Conservation (phyloP, 2,888 invertebrate genomes). For the Limnephilus lunatus region DNA sequence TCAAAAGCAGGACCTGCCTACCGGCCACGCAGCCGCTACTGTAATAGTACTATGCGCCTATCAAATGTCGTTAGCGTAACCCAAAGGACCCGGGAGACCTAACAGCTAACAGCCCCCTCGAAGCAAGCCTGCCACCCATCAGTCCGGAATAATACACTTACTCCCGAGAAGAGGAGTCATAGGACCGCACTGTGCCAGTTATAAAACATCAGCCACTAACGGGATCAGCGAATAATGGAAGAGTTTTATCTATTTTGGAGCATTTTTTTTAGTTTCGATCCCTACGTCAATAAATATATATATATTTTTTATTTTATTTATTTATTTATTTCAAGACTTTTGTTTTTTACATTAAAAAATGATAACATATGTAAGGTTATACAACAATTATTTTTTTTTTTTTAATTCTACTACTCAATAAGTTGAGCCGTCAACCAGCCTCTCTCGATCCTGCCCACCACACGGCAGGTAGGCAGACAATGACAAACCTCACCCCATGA, state of each 20-base stretch:
- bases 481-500: no score
- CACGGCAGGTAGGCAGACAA: no score
- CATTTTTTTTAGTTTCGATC: not conserved
- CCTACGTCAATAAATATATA: not conserved
- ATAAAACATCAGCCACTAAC: not conserved
- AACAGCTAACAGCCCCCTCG: not conserved
- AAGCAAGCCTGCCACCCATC: not conserved
- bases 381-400: no score
- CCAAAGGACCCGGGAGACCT: constrained; percentile 5
- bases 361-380: no score
- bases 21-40: not conserved
- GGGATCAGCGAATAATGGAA: not conserved
- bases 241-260: not conserved
- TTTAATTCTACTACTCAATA: no score
- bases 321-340: no score
- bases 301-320: no score
- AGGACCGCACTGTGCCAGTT: not conserved
- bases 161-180: not conserved
- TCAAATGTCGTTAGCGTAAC: constrained; percentile 32
- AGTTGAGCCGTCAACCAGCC: no score
- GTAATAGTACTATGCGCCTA: not conserved
- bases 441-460: no score
- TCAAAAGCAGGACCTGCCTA: not conserved
- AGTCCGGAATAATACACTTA: constrained; percentile 12
- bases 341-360: no score